Percentiles rank a stretch among this genome's conserved stretches.
Conservation (phyloP, 2,888 invertebrate species). For the Bimastos eiseni region DNA sequence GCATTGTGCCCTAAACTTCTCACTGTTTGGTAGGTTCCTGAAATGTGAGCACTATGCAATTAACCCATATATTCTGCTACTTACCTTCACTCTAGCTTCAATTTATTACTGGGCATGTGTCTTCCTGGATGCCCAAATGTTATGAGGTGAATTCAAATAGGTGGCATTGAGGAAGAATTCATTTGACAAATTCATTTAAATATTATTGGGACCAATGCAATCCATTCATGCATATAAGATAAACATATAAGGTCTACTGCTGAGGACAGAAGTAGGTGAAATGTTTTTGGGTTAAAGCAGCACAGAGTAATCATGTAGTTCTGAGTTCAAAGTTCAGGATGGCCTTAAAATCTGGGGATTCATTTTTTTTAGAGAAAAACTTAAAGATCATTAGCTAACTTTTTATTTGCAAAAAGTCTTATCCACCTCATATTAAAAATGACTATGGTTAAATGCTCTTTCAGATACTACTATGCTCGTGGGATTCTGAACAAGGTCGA, state of each 20-base stretch:
- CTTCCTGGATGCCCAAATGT: neutral
- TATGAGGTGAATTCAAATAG: neutral
- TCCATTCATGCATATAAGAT: neutral
- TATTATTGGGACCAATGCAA: too few relatives aligned
- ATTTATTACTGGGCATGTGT: neutral
- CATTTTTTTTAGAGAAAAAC: neutral
- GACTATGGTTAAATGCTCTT: constrained; percentile 25
- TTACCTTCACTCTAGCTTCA: neutral
- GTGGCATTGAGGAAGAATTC: neutral
- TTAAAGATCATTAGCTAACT: neutral
- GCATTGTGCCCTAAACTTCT: neutral
- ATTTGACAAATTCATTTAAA: neutral
- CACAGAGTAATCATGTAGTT: neutral
- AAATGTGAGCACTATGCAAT: too few relatives aligned
- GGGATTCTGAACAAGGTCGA: constrained; percentile 99
- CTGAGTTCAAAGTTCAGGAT: neutral
- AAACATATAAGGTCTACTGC: neutral
- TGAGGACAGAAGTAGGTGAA: neutral
- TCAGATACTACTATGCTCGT: constrained; percentile 91
- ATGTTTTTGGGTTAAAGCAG: neutral
- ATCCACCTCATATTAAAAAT: neutral
- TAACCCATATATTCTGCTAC: too few relatives aligned
- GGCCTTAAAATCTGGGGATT: neutral
- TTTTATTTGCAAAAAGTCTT: neutral
- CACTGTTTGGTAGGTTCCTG: too few relatives aligned